A percentile compares a stretch with the other conserved stretches of the same genome.
Evolutionary conservation across 2,797 vertebrate genomes (phyloP).

Genomic region (Aotus griseimembra): DNA sequence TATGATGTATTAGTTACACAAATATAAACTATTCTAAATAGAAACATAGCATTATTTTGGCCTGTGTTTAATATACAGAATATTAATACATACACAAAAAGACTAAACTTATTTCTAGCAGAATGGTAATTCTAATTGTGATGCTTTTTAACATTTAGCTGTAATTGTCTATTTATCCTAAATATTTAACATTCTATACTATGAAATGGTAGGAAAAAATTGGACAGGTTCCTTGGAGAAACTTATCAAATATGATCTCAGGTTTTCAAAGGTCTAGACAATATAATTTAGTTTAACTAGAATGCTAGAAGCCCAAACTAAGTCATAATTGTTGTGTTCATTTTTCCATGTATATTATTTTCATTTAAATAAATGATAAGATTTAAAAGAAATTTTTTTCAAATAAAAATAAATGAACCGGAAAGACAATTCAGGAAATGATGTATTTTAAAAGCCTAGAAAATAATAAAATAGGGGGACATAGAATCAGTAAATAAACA

Average conservation of each 20-base stretch:
- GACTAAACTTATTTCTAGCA: conserved; percentile 74
- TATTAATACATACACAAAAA: conserved; percentile 68
- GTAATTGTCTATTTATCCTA: conserved; percentile 74
- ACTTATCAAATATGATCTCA: conserved; percentile 42
- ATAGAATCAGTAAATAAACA: neutral
- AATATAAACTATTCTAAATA: conserved; percentile 40
- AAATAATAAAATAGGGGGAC: neutral
- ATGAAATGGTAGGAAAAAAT: conserved; percentile 68
- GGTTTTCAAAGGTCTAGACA: conserved; percentile 35
- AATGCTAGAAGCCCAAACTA: neutral
- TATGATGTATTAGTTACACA: conserved; percentile 27
- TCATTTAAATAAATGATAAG: neutral
- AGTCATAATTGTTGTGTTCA: neutral
- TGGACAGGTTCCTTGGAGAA: conserved; percentile 49
- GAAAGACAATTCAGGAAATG: neutral
- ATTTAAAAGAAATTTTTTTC: neutral
- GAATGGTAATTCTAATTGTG: conserved; percentile 80
- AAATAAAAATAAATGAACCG: neutral
- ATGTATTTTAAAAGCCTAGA: neutral
- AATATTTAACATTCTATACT: conserved; percentile 77
- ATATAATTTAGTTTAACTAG: conserved; percentile 45
- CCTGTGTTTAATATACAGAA: conserved; percentile 64
- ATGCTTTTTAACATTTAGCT: conserved; percentile 78
- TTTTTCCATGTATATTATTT: neutral
- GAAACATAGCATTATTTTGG: conserved; percentile 27